Evolutionary conservation across 2,888 invertebrate genomes (phyloP), one percentile per base, ranked within the genome.

Genomic region (Apamea sordens): DNA sequence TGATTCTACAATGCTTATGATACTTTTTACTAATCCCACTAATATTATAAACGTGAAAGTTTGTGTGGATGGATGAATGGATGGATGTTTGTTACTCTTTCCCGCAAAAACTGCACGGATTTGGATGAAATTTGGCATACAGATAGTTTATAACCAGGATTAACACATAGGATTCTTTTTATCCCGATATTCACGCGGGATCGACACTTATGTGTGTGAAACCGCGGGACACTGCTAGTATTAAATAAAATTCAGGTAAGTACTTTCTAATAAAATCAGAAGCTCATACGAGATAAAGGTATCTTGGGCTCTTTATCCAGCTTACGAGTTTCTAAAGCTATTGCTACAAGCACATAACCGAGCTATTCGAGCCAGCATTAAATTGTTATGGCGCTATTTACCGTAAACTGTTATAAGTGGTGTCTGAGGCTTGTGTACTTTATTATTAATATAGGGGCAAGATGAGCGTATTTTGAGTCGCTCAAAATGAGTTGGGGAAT

Each of bases 311-410:
- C 84, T 91, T 73, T 72, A 79, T 74, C 67, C 73, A 56, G 59
- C 69, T 73, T 87, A 47, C 47, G 59, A 70, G 69, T 61, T 63
- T 36, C 63, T 21, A 65, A 83, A 65, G 69, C 65, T 84, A 75
- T 83, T 61, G 75, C 63, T 89, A 85, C 77, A 85, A 88, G 88
- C 79, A 61, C 41, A 82, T 88, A 88, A 88, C 80, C 80, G 78
- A 88, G 86, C 86, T 82, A 84, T 89, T 87, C 79, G 77, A 92
- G 92, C 90, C 86, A 90, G 88, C 90, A 89, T 89, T 89, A 92
- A 92, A 94, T 91, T 92, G 92, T 94, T 93, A 94, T 91, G 84
- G 89, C 83, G 89, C 92, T 89, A 92, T 93, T 92, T 90, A 88
- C 91, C 86, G 89, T 92, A 92, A 93, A 92, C 90, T 93, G 92